These are phyloP conservation scores for Myiopsitta monachus DNA, from an alignment of 2,113 vertebrate genomes.

Conservation along the genomic window DNA sequence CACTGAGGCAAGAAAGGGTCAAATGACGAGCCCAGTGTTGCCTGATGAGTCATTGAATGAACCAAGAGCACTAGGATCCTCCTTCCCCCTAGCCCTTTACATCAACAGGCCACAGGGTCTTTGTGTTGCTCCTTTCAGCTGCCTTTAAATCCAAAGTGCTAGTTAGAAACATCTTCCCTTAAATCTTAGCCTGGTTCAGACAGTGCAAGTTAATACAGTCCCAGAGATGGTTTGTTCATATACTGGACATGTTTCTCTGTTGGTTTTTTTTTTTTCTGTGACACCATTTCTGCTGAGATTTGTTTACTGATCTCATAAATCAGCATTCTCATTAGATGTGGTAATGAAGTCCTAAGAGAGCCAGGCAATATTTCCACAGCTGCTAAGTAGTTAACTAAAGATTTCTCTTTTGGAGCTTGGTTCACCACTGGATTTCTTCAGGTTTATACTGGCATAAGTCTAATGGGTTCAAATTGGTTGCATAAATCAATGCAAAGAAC, in stretches of 20 bases:
- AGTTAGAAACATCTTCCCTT: neutral
- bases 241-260: neutral
- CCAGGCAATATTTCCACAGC: neutral
- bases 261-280: neutral
- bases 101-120: slow-evolving; percentile 45
- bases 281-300: neutral
- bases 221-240: neutral
- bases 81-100: slow-evolving; percentile 54
- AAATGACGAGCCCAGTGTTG: slow-evolving; percentile 47
- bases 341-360: slow-evolving; percentile 18
- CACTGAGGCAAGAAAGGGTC: slow-evolving; percentile 54
- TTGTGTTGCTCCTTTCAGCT: slow-evolving; percentile 17
- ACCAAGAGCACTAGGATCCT: slow-evolving; percentile 38
- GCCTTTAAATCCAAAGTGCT: slow-evolving; percentile 24
- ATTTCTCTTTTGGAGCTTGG: slow-evolving; percentile 14
- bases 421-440: slow-evolving; percentile 37
- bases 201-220: neutral
- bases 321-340: slow-evolving; percentile 43
- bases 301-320: slow-evolving; percentile 58
- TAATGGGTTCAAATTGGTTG: slow-evolving; percentile 44
- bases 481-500: slow-evolving; percentile 33
- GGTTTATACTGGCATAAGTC: neutral
- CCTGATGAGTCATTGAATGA: slow-evolving; percentile 62
- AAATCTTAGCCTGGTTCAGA: neutral
- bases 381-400: slow-evolving; percentile 27